Evolutionary conservation across 1,140 invertebrate species (phyloP).

Genomic region (Penaeus indicus): DNA sequence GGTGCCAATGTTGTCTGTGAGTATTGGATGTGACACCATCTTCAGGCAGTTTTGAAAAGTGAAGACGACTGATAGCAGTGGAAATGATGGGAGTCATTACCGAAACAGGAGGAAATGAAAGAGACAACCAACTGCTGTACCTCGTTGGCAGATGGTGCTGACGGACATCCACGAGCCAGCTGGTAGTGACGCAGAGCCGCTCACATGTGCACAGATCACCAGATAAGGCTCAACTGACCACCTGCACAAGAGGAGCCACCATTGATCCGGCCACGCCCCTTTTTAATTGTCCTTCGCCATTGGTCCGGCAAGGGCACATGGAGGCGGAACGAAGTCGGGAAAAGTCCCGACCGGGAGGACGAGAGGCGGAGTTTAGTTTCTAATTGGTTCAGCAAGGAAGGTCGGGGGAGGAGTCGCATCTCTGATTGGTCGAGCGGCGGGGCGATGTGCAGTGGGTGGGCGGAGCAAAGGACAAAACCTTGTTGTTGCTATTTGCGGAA

Average conservation of each 20-base stretch:
- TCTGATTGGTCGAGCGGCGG: background rate
- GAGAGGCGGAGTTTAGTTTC: background rate
- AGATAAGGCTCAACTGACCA: conserved; percentile 34
- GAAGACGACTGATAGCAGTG: too few species aligned
- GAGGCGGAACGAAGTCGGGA: background rate
- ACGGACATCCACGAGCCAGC: too few species aligned
- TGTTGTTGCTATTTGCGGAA: background rate
- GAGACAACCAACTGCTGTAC: too few species aligned
- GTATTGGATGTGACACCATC: too few species aligned
- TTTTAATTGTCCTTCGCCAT: conserved; percentile 10
- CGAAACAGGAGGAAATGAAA: too few species aligned
- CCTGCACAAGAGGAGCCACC: conserved; percentile 25
- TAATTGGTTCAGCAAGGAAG: background rate
- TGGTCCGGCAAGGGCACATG: background rate
- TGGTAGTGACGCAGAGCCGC: background rate
- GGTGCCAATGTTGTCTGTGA: too few species aligned
- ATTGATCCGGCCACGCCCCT: conserved; percentile 40
- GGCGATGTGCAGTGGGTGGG: background rate
- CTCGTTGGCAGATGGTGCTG: too few species aligned
- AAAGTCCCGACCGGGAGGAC: background rate
- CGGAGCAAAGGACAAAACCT: background rate
- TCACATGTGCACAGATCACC: conserved; percentile 30
- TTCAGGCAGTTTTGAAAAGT: too few species aligned
- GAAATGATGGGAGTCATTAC: too few species aligned
- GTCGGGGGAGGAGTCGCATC: background rate